Evolutionary conservation across 2,888 invertebrate species (phyloP), one percentile per base, ranked within the genome.

Genomic region (Notodonta ziczac): DNA sequence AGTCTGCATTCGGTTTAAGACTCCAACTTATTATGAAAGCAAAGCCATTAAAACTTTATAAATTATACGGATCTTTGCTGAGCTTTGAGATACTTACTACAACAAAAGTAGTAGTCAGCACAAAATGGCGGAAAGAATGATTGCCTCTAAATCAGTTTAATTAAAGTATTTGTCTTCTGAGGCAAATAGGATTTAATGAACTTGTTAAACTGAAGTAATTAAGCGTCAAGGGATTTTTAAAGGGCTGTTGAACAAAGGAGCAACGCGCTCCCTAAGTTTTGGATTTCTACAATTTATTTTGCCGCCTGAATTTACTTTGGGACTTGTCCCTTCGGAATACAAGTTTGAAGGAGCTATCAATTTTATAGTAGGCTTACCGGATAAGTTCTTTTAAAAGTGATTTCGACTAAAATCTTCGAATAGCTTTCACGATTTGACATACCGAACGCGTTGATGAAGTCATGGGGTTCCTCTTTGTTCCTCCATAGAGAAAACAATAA

Each of bases 61-160:
- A 74, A 72, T 72, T 70, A 65, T 57, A 70, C 67, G 62, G 57
- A 63, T 62, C 60, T 61, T 42, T 12, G 59, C 58, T 59, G 57
- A 65, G 58, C 65, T 69, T 60, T 63, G 56, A 56, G 60, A 39
- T 52, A 59, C 53, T 51, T 53, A 53, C 51, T 40, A 56, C 56
- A 53, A 58, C 62, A 60, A 54, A 54, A 54, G 14, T 65, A 59
- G 56, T 59, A 61, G 58, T 59, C 57, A 64, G 57, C 54, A 64
- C 44, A 24, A 66, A 74, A 67, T 61, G 59, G 56, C 7, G 24
- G 16, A 16, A 2, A 63, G 59, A 52, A 61, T 63, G 59, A 70
- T 67, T 67, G 63, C 24, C 24, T 55, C 32, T 61, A 63, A 73
- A 66, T 63, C 64, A 57, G 64, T 62, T 70, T 73, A 65, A 72